Conservation (phyloP, 2,113 vertebrate genomes). For the Platysternon megacephalum region DNA sequence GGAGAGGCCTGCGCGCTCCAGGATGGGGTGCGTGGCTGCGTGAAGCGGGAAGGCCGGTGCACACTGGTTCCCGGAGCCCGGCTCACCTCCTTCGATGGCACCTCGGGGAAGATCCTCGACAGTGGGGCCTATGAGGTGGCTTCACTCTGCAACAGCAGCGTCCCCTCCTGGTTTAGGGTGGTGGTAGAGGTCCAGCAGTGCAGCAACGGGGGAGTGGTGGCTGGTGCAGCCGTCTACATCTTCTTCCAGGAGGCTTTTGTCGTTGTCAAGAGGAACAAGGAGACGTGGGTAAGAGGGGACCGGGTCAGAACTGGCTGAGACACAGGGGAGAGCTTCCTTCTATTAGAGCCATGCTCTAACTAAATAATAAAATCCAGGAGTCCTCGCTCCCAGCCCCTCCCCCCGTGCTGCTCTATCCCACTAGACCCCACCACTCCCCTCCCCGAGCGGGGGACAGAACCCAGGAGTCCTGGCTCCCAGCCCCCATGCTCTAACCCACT, state of each 20-base stretch:
- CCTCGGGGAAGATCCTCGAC: background rate
- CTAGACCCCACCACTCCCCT: too few species aligned
- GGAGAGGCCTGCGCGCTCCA: conserved; percentile 26
- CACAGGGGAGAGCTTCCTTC: background rate
- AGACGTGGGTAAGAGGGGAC: conserved; percentile 63
- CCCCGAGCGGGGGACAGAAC: too few species aligned
- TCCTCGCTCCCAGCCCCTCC: background rate
- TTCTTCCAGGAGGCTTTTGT: conserved; percentile 54
- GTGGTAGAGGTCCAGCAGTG: conserved; percentile 51
- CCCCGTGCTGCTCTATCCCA: too few species aligned
- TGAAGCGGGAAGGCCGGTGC: conserved; percentile 41
- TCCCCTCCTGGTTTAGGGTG: conserved; percentile 63
- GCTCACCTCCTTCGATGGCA: conserved; percentile 67
- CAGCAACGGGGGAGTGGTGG: background rate
- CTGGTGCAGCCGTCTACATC: conserved; percentile 6
- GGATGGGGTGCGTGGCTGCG: conserved; percentile 48
- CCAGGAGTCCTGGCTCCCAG: too few species aligned
- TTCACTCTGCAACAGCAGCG: conserved; percentile 11
- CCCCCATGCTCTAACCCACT: too few species aligned
- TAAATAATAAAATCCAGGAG: background rate
- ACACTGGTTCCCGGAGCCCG: conserved; percentile 2
- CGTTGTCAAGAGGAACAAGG: conserved; percentile 14
- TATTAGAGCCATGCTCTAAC: background rate
- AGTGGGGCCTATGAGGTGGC: conserved; percentile 58
- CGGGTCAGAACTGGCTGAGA: background rate